Evolutionary conservation across 2,888 invertebrate species (phyloP), one percentile per base, ranked within the genome.

Genomic region (Eledona agricola): DNA sequence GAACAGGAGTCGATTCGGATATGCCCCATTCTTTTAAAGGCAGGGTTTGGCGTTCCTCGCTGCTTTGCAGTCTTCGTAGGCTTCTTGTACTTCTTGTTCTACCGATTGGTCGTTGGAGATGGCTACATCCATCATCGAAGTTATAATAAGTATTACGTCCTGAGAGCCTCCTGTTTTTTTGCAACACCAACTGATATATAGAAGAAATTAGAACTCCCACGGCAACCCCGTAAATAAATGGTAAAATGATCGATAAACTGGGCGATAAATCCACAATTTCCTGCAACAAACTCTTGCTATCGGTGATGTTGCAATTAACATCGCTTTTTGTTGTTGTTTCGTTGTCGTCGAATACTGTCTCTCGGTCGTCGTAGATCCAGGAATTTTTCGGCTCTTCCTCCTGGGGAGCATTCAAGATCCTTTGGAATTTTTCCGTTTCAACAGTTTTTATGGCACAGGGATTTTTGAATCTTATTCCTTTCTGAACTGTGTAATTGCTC

Each of bases 391-490:
- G 51, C 4, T 42, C 25, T 2, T n/a, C 43, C 1, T 29, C 22
- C 22, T 74, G 74, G 13, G 79, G 78, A 15, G 79, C 73, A 37
- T 80, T 77, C 50, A 84, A 78, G 62, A 81, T 83, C 62, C 82
- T 79, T 64, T 83, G 79, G 1, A 81, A 80, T 75, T 81, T 84
- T 63, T 84, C 73, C 23, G 63, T 59, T 29, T 60, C 53, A 10
- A 55, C 43, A 6, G 28, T 52, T 70, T 74, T 72, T 32, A 6
- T 35, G 11, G 5, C 13, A 25, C 60, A 52, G 13, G 55, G 50
- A 15, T 80, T 80, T 12, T 79, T 75, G 38, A 81, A 82, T 45
- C 67, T 66, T 49, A 81, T 78, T 2, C 72, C 70, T 11, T 67
- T 74, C 1, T 73, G 70, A 2, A 64, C 55, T 13, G 80, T 75